Conservation (phyloP, 2,113 vertebrate genomes). For the Vulpes vulpes region DNA sequence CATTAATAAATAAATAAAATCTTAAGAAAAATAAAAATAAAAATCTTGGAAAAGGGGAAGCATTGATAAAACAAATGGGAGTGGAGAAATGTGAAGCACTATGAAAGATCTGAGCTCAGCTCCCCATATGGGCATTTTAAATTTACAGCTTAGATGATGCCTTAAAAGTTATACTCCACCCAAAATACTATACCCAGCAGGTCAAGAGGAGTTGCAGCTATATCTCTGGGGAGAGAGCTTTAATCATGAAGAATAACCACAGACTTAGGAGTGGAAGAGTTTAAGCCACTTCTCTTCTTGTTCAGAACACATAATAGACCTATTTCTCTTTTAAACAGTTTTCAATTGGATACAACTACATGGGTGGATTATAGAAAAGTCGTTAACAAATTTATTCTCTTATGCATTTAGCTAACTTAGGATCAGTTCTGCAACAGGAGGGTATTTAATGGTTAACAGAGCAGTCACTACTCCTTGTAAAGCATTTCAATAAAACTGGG, state of each 20-base stretch:
- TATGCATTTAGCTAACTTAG: not conserved
- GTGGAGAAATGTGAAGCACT: not conserved
- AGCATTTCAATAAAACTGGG: not conserved
- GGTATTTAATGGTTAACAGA: not conserved
- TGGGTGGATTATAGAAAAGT: not conserved
- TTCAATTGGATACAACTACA: slow-evolving; percentile 16
- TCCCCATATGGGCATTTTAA: not conserved
- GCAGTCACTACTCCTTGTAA: not conserved
- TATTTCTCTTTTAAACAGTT: not conserved
- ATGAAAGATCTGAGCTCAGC: not conserved
- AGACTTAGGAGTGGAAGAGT: not conserved
- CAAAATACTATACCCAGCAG: not conserved
- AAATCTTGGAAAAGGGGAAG: not conserved
- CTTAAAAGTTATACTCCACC: not conserved
- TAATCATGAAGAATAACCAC: not conserved
- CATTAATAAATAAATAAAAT: no score
- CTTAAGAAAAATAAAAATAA: not conserved
- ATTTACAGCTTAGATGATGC: not conserved
- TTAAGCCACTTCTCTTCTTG: not conserved
- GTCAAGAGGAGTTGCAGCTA: not conserved
- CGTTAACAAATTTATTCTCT: slow-evolving; percentile 2
- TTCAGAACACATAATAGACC: not conserved
- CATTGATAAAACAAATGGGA: slow-evolving; percentile 17
- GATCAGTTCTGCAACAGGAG: not conserved
- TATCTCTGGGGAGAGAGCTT: not conserved